Evolutionary conservation across 2,797 vertebrate genomes (phyloP).

Genomic region (Pelodytes ibericus): DNA sequence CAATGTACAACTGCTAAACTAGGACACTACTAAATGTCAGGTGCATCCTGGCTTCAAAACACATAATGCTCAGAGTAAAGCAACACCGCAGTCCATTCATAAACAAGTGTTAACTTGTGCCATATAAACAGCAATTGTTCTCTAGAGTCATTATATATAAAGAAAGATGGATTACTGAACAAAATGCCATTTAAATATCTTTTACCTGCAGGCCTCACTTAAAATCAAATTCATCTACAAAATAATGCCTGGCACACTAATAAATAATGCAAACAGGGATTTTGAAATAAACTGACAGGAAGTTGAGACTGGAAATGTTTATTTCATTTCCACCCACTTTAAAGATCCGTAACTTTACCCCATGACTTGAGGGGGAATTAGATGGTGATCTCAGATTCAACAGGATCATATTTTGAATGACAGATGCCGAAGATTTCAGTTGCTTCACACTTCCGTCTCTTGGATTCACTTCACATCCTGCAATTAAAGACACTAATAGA

Average conservation of each 20-base stretch:
- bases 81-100: not conserved
- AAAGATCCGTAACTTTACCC: not conserved
- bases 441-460: slow-evolving; percentile 6
- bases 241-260: too few species aligned
- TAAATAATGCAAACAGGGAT: not conserved
- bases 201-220: too few species aligned
- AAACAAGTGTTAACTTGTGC: not conserved
- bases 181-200: too few species aligned
- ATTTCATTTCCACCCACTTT: not conserved
- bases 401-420: not conserved
- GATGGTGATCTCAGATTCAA: not conserved
- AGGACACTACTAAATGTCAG: slow-evolving; percentile 5
- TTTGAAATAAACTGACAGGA: too few species aligned
- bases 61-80: not conserved
- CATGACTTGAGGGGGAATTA: not conserved
- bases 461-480: slow-evolving; percentile 20
- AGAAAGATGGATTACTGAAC: too few species aligned
- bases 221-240: too few species aligned
- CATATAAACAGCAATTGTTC: not conserved
- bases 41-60: not conserved
- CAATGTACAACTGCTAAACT: slow-evolving; percentile 2
- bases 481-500: slow-evolving; percentile 26
- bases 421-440: slow-evolving; percentile 14
- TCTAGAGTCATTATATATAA: not conserved
- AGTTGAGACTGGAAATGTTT: not conserved